A percentile compares a stretch with the other conserved stretches of the same genome.
Evolutionary conservation across 2,113 vertebrate genomes (phyloP).

Genomic region (Pedetes capensis): DNA sequence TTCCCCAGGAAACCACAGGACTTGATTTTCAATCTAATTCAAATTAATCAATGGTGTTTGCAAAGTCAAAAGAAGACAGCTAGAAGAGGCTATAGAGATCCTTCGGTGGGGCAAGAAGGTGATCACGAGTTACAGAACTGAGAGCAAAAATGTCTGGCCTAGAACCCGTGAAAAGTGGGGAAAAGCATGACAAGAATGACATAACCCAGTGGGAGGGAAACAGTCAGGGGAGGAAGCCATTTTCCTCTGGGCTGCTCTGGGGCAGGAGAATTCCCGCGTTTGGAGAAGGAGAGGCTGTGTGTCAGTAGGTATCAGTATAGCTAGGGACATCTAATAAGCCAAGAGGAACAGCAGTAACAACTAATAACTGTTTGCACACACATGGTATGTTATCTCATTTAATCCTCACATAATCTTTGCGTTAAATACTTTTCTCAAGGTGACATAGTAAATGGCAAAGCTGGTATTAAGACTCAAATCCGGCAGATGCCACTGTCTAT

Average conservation of each 20-base stretch:
- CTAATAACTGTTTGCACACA: not conserved
- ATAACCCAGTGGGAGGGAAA: not conserved
- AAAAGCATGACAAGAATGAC: not conserved
- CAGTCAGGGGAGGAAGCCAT: not conserved
- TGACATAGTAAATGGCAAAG: not conserved
- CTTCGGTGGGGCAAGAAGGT: not conserved
- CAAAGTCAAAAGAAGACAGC: not conserved
- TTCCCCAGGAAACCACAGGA: not conserved
- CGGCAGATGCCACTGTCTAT: conserved; percentile 10
- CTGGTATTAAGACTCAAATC: not conserved
- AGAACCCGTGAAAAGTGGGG: not conserved
- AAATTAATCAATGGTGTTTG: not conserved
- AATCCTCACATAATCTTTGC: too few relatives aligned
- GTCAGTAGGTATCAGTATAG: not conserved
- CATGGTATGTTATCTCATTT: rapidly evolving
- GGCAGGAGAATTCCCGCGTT: too few relatives aligned
- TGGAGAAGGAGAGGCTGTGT: not conserved
- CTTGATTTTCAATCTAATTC: conserved; percentile 35
- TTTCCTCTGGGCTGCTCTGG: not conserved
- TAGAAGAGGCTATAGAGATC: not conserved
- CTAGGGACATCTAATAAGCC: not conserved
- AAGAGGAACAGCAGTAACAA: rapidly evolving
- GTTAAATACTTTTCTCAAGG: not conserved
- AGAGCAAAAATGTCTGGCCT: not conserved
- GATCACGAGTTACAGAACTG: not conserved